Evolutionary conservation across 1,140 invertebrate genomes (phyloP).

Genomic region (Magallana gigas): DNA sequence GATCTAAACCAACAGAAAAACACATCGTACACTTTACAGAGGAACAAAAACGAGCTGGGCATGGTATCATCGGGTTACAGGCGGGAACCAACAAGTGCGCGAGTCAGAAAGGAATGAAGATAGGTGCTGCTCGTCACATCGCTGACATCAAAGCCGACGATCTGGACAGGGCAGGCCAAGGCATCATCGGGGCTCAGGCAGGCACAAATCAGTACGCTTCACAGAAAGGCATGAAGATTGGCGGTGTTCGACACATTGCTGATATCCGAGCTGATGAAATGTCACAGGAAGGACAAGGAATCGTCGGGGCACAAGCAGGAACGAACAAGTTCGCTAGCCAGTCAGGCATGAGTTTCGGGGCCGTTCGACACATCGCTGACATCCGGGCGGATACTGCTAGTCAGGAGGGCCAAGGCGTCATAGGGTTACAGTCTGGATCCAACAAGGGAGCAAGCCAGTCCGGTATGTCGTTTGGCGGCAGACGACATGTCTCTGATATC

Average conservation of each 20-base stretch:
- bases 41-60: conserved; percentile 92
- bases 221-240: conserved; percentile 70
- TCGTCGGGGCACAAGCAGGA: conserved; percentile 94
- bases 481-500: conserved; percentile 70
- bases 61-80: conserved; percentile 93
- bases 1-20: conserved; percentile 84
- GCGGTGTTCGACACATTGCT: conserved; percentile 65
- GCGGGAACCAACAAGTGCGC: conserved; percentile 92
- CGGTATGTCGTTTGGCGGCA: conserved; percentile 83
- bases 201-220: conserved; percentile 86
- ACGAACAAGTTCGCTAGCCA: conserved; percentile 94
- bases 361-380: conserved; percentile 89
- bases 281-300: conserved; percentile 83
- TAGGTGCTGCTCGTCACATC: conserved; percentile 66
- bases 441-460: conserved; percentile 85
- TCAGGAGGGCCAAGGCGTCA: conserved; percentile 92
- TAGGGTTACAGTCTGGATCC: conserved; percentile 95
- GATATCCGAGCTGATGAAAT: conserved; percentile 70
- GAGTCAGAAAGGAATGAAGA: conserved; percentile 85
- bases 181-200: conserved; percentile 88
- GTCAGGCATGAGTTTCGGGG: conserved; percentile 94
- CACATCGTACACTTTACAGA: conserved; percentile 89
- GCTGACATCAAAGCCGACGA: conserved; percentile 70
- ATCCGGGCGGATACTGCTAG: conserved; percentile 75
- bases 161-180: conserved; percentile 84